A percentile compares a stretch with the other conserved stretches of the same genome.
Conservation (phyloP, 2,797 vertebrate species). For the Tinamus major region DNA sequence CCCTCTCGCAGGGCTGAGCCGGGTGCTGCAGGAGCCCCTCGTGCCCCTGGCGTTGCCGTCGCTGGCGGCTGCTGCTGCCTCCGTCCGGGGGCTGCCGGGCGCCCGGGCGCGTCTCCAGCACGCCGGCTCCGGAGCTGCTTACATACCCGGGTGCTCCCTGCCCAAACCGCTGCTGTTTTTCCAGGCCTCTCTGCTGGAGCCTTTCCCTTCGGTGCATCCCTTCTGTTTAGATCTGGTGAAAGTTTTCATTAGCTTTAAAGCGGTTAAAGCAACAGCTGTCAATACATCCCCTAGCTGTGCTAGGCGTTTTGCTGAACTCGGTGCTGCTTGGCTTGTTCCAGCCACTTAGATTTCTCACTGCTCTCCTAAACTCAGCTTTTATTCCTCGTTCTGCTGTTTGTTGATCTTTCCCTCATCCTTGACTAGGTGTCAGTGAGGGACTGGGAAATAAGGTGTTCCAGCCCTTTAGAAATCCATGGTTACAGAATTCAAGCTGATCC, state of each 20-base stretch:
- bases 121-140: background rate
- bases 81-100: background rate
- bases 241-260: background rate
- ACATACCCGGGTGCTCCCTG: background rate
- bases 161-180: background rate
- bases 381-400: conserved; percentile 3
- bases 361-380: conserved; percentile 23
- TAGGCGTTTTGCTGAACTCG: conserved; percentile 5
- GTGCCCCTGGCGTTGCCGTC: too few species aligned
- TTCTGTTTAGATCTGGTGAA: background rate
- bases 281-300: background rate
- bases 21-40: too few species aligned
- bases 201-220: background rate
- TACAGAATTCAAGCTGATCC: conserved; percentile 47
- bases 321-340: background rate
- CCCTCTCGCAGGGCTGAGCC: too few species aligned
- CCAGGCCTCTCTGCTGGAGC: background rate
- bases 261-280: background rate
- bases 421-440: conserved; percentile 49
- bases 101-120: background rate
- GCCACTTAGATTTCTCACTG: background rate
- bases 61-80: too few species aligned
- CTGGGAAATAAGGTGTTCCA: conserved; percentile 48
- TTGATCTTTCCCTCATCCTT: conserved; percentile 47
- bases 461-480: conserved; percentile 38